Conservation (phyloP, 2,113 vertebrate genomes). For the Dipodomys ordii region DNA sequence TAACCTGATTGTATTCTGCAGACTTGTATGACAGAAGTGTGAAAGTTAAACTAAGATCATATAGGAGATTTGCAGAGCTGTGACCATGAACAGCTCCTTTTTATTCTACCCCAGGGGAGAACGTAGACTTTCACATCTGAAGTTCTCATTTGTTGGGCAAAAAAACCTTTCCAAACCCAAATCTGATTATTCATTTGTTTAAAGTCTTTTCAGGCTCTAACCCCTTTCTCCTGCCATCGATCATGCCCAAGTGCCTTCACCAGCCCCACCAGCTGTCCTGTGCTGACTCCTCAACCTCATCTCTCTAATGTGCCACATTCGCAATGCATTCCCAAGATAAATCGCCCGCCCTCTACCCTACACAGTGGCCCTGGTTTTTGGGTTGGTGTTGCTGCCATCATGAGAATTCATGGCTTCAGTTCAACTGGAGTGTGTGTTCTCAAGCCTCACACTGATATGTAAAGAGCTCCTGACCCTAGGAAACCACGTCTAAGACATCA, state of each 20-base stretch:
- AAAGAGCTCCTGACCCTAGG: background rate
- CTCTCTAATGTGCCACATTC: fast-evolving
- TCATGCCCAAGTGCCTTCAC: background rate
- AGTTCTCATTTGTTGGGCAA: background rate
- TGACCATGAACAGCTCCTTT: background rate
- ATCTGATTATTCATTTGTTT: background rate
- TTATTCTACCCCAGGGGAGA: background rate
- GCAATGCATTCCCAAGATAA: background rate
- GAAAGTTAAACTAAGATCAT: background rate
- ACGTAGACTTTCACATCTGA: background rate
- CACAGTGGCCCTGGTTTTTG: no score
- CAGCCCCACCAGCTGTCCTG: background rate
- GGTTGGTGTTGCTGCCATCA: background rate
- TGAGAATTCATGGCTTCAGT: background rate
- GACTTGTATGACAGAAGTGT: background rate
- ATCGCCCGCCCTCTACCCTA: fast-evolving
- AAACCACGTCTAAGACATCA: background rate
- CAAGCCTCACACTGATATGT: background rate
- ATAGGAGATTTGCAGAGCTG: background rate
- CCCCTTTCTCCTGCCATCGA: background rate
- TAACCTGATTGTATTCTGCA: background rate
- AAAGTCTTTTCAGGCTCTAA: background rate
- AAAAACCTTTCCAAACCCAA: background rate
- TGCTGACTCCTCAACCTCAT: background rate
- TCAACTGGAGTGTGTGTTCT: background rate